Base-by-base conservation (phyloP, 37 sponge, comb jelly and placozoan genomes). In the Sycon ciliatum region DNA sequence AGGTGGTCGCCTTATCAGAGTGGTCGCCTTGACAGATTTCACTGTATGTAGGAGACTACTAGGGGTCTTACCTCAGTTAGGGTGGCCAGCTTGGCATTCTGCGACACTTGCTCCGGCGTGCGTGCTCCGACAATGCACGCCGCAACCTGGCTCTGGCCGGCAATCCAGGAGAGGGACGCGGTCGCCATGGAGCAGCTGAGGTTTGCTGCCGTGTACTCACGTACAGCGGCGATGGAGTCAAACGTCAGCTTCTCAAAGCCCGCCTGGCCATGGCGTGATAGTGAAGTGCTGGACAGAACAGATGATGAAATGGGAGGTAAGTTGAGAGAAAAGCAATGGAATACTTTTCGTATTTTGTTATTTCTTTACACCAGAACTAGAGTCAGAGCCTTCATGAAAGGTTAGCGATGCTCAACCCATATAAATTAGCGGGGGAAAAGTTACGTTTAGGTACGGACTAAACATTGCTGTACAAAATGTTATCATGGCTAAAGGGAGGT, bases 41-140 rank as follows among this genome's bases (percentile, higher is more conserved):
- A n/a, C n/a, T n/a, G n/a, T n/a, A n/a, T n/a, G 53, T 46, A 46
- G 18, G 18, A 46, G 53, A 13, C 13, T 20, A 46, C 16, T 20
- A 18, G 16, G 53, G 53, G 18, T 13, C 53, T 46, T 20, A 46
- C 53, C 18, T 46, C 53, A 18, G 16, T 46, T 46, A 46, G 53
- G 16, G 13, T 13, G 16, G 18, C 53, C 53, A 46, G 53, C 13
- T 18, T 13, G 16, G 53, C 53, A 46, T 46, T 46, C 53, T 13
- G 16, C 18, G 13, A 13, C 53, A 46, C 53, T 46, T 46, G 53
- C 18, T 46, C 53, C 53, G 53, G 16, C 53, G 53, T 46, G 13
- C 53, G 53, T 20, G 53, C 53, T 46, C 53, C 53, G 18, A 46
- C 53, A 46, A 46, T 46, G 53, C 53, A 46, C 53, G 53, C 13